A percentile compares a stretch with the other conserved stretches of the same genome.
Conservation (phyloP, 1,140 invertebrate genomes). For the silkworm (Bombyx mori) region DNA sequence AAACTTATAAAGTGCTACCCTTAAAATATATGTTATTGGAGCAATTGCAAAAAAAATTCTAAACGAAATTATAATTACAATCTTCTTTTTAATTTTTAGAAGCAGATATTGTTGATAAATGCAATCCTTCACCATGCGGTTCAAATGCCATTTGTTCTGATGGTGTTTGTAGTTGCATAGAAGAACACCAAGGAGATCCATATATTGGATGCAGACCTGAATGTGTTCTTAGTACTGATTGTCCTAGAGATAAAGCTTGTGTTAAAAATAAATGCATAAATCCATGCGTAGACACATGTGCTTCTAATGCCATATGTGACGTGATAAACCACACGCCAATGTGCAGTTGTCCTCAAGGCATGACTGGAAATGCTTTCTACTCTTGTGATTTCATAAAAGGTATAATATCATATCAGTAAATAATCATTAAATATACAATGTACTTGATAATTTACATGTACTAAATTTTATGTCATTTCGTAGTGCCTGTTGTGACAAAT, state of each 20-base stretch:
- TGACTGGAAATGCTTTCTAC: constrained; percentile 76
- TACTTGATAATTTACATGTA: background rate
- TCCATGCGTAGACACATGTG: constrained; percentile 80
- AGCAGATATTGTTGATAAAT: constrained; percentile 41
- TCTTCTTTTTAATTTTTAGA: constrained; percentile 11
- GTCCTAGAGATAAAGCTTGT: constrained; percentile 78
- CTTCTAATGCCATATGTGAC: constrained; percentile 76
- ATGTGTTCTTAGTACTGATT: constrained; percentile 79
- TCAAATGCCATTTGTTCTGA: constrained; percentile 74
- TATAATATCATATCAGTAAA: constrained; percentile 12
- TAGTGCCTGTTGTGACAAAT: constrained; percentile 51
- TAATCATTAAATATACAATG: background rate
- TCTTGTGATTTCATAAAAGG: constrained; percentile 55
- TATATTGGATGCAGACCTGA: constrained; percentile 78
- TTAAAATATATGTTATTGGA: background rate
- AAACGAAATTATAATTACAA: constrained; percentile 2
- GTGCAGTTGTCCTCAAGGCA: constrained; percentile 78
- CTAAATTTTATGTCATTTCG: constrained; percentile 11
- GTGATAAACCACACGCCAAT: constrained; percentile 80
- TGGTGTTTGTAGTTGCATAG: constrained; percentile 75
- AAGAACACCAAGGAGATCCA: constrained; percentile 80
- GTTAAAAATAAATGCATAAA: constrained; percentile 78
- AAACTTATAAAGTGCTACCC: background rate
- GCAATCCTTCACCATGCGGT: constrained; percentile 79
- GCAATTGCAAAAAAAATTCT: background rate